Percentiles rank a stretch among this genome's conserved stretches.
phyloP scores from a whole-genome alignment of 2,888 invertebrate genomes.

The Amphipyra berbera region DNA sequence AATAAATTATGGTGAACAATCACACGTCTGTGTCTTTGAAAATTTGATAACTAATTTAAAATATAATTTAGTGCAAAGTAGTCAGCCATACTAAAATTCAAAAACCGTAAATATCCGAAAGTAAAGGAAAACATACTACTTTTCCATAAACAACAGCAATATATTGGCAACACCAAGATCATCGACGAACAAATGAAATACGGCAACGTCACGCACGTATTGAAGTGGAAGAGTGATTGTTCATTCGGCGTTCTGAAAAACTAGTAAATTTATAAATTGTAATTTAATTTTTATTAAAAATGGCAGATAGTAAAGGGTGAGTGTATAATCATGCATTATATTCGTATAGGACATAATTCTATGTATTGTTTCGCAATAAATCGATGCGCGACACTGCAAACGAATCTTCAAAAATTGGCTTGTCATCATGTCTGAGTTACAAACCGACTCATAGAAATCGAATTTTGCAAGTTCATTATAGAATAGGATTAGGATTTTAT shows the following conservation, averaged over 20 bases:
- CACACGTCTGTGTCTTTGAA: too few species aligned
- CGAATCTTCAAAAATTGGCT: slow-evolving; percentile 84
- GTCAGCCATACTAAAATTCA: not conserved
- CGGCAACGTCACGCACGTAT: slow-evolving; percentile 88
- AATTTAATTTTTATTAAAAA: slow-evolving; percentile 76
- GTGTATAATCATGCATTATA: slow-evolving; percentile 60
- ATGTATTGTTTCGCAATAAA: slow-evolving; percentile 33
- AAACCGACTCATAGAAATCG: slow-evolving; percentile 61
- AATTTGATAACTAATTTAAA: too few species aligned
- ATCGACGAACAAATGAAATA: slow-evolving; percentile 89
- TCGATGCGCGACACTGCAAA: slow-evolving; percentile 63
- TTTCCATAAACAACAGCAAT: slow-evolving; percentile 59
- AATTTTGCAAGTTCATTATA: slow-evolving; percentile 61
- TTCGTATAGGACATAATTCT: slow-evolving; percentile 4
- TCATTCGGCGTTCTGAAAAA: slow-evolving; percentile 81
- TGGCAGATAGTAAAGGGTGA: slow-evolving; percentile 90
- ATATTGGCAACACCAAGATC: slow-evolving; percentile 71
- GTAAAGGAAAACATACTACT: slow-evolving; percentile 50
- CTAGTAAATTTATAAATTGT: slow-evolving; percentile 77
- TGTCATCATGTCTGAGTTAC: slow-evolving; percentile 88
- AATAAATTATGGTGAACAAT: too few species aligned
- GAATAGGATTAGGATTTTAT: slow-evolving; percentile 14
- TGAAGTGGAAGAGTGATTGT: slow-evolving; percentile 78
- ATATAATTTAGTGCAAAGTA: too few species aligned
- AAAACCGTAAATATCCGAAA: slow-evolving; percentile 47